Percentiles rank a stretch among this genome's conserved stretches.
Conservation (phyloP, 2,113 vertebrate genomes). For the Oncorhynchus gorbuscha region DNA sequence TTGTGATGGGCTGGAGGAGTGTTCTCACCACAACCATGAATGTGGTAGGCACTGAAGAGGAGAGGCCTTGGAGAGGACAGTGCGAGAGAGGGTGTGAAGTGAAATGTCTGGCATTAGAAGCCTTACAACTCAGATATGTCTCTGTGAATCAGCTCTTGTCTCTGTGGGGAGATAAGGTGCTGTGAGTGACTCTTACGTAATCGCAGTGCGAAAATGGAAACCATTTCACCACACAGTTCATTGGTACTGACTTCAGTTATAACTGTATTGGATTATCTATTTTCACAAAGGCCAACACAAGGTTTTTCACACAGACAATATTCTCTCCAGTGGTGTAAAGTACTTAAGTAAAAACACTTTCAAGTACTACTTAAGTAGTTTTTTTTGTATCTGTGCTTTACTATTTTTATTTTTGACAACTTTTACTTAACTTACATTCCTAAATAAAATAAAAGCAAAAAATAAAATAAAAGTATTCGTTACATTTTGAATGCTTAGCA, state of each 20-base stretch:
- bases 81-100: background rate
- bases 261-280: too few relatives aligned
- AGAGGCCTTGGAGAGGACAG: background rate
- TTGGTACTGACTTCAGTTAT: background rate
- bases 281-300: background rate
- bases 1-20: background rate
- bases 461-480: too few relatives aligned
- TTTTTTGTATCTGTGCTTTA: too few relatives aligned
- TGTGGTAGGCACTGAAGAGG: too few relatives aligned
- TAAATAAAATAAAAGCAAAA: too few relatives aligned
- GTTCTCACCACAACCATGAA: background rate
- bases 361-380: too few relatives aligned
- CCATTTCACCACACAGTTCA: background rate
- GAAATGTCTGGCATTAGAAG: background rate
- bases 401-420: too few relatives aligned
- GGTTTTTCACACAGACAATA: background rate
- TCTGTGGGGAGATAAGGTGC: background rate
- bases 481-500: too few relatives aligned
- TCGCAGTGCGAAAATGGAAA: background rate
- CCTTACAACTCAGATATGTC: background rate
- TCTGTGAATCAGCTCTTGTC: too few relatives aligned
- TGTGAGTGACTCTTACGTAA: background rate
- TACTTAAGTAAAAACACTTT: too few relatives aligned
- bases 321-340: too few relatives aligned
- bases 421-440: too few relatives aligned